Base-by-base conservation (phyloP, 2,888 invertebrate genomes). In the Orthonychiurus folsomi region DNA sequence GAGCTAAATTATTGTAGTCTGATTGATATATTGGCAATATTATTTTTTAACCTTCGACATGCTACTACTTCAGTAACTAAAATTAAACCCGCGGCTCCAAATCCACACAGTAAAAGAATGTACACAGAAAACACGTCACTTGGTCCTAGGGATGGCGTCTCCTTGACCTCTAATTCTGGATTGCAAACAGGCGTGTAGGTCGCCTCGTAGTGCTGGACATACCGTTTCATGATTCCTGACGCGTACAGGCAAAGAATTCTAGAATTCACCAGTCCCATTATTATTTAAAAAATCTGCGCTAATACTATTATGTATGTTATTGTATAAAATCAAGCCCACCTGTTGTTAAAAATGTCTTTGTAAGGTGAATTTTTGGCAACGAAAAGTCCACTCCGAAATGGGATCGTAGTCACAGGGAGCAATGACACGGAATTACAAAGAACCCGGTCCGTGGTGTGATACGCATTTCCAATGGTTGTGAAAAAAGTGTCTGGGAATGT, bases 331-430 rank as follows among this genome's bases (percentile, higher is more conserved):
- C 23, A 24, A 48, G 5, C 54, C 50, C 18, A 65, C 65, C 62
- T 65, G 2, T 56, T 50, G n/a, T 62, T 65, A 28, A 65, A 65
- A 15, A 57, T 48, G 55, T 65, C 65, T 48, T 63, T 65, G 21
- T 60, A 65, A 25, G 48, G 58, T 12, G 65, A 65, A 3, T 61
- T 61, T 52, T 65, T 65, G 5, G 57, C 50, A 15, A 65, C 63
- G 53, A 65, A 65, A 21, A 65, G 55, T 26, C 65, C 65, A 48
- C 61, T 63, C 28, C 50, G 27, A 47, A 56, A 63, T 47, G 28
- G 63, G 9, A 20, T 59, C 18, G 50, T 54, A 5, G 61, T 56
- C 3, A 65, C 65, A 23, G 63, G 24, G 21, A 65, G 37, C 21
- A 20, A 52, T 18, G 61, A 47, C 3, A 63, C 27, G n/a, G 47